Evolutionary conservation across 2,113 vertebrate genomes (phyloP), one percentile per base, ranked within the genome.

Genomic region (Callorhinus ursinus): DNA sequence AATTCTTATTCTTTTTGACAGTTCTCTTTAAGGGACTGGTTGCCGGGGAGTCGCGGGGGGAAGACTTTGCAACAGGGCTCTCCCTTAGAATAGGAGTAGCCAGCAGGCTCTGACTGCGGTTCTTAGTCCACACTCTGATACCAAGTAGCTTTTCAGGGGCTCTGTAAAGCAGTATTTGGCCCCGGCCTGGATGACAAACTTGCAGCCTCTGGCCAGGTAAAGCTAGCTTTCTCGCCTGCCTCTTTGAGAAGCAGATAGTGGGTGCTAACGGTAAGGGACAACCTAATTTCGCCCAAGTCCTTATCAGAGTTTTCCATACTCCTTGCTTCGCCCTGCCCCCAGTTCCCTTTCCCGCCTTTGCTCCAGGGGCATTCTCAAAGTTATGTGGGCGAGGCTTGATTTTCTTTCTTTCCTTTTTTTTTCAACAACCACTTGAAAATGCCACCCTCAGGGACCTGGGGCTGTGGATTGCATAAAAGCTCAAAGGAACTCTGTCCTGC

Each of bases 381-480:
- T 10, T 11, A 10, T 21, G 3, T 63, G 39, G 22, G 83, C 14
- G 36, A 85, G 76, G 31, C 46, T 90, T 88, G 19, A 19, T 33
- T 49, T 53, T 39, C 36, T 26, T 33, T 55, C 2, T 22, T 36
- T 81, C 18, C 39, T 67, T 51, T 61, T 39, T 51, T 26, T 15
- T 53, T 7, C 2, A 14, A 22, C 59, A 53, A 1, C 33, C 55
- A 59, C 10, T 53, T n/a, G 31, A 49, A 42, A 95, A 81, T 33
- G 57, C 28, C 1, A n/a, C 79, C 77, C 26, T 63, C 14, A 21
- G 55, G 51, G 11, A 53, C 33, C 21, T n/a, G 59, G 28, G 72
- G 72, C 24, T 59, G 82, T 55, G 65, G 9, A 6, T 10, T 86
- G 22, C 92, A 95, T 95, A 97, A 98, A 97, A 76, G 86, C 15